Evolutionary conservation across 2,888 invertebrate genomes (phyloP).

Genomic region (Balanococcus diminutus): DNA sequence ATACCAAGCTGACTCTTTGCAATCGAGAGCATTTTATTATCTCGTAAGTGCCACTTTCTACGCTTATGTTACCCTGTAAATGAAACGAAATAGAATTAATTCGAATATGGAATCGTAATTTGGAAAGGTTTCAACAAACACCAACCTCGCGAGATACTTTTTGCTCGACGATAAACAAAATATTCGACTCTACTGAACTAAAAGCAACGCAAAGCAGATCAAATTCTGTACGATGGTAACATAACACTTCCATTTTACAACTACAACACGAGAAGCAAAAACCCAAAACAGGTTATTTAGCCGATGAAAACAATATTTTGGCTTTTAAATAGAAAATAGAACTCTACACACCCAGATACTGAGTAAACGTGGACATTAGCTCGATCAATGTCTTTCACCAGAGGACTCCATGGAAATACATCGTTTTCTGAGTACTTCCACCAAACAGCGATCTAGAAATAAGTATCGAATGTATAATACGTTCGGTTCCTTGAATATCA

Average conservation of each 20-base stretch:
- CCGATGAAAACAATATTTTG: background rate
- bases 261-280: constrained; percentile 61
- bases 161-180: constrained; percentile 82
- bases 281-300: background rate
- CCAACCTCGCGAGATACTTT: constrained; percentile 66
- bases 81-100: background rate
- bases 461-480: background rate
- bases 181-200: constrained; percentile 72
- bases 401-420: constrained; percentile 92
- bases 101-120: background rate
- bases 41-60: constrained; percentile 72
- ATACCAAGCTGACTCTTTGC: constrained; percentile 71
- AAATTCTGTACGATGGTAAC: constrained; percentile 84
- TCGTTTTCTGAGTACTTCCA: constrained; percentile 82
- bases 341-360: constrained; percentile 71
- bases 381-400: constrained; percentile 80
- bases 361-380: constrained; percentile 86
- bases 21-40: constrained; percentile 66
- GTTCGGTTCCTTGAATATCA: constrained; percentile 8
- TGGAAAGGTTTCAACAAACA: background rate
- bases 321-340: background rate
- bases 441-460: constrained; percentile 73
- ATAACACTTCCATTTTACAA: constrained; percentile 74
- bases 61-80: constrained; percentile 70
- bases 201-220: constrained; percentile 84